Base-by-base conservation (phyloP, 1,140 invertebrate genomes). In the Trachelipus rathkii region DNA sequence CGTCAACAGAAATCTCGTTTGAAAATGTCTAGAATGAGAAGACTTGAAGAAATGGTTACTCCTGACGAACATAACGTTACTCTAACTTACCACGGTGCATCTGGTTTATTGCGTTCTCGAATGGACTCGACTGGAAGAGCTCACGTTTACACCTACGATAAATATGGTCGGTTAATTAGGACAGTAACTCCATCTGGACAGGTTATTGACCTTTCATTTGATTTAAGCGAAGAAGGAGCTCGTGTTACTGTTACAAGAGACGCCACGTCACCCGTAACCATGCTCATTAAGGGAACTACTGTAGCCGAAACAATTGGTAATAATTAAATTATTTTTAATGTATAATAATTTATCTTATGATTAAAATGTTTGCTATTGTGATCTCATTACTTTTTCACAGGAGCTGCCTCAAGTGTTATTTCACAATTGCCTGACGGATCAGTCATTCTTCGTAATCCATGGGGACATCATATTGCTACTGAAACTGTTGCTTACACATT, bases 141-240 rank as follows among this genome's bases (percentile, higher is more conserved):
- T 73, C 96, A 94, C 83, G 92, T 96, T 0, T 99, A 98, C 84
- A 92, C 94, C 83, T 99, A 97, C 83, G 95, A 98, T 83, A 92
- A 94, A 83, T 97, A 96, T 85, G 96, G 96, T 13, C 89, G 96
- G 80, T 86, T 98, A 0, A 93, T 92, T 5, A 92, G 91, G 6
- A 93, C 94, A 3, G 92, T 97, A 0, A 95, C 94, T 7, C 95
- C 96, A 0, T 97, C 95, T 24, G 96, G 95, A 0, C 91, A 93
- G 86, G 90, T 95, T 0, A 92, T 95, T 50, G 91, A 90, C 69
- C 84, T 97, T 0, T 90, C 90, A 0, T 96, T 96, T 83, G 94
- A 96, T 85, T 85, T 96, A 19, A 95, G 92, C 83, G 84, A 93
- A 1, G 93, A 95, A 86, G 94, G 94, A 4, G 94, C 95, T 0